A percentile compares a stretch with the other conserved stretches of the same genome.
These are phyloP conservation scores for Phaethon lepturus DNA, from an alignment of 2,113 vertebrate genomes.

Conservation along the genomic window DNA sequence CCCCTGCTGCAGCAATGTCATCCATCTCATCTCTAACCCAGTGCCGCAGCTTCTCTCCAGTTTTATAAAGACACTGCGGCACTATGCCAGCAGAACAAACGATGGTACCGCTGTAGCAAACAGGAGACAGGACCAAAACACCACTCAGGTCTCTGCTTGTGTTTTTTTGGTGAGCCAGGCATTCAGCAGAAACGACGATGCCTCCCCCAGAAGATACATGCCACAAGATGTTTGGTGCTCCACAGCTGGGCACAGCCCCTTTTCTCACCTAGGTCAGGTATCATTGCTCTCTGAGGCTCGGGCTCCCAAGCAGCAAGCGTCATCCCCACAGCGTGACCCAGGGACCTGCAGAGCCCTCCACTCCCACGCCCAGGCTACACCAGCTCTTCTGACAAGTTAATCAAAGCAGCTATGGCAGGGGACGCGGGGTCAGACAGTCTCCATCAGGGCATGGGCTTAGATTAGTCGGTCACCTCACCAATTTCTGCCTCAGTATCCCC, in stretches of 20 bases:
- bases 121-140: neutral
- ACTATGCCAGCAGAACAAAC: neutral
- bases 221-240: neutral
- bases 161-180: neutral
- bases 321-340: rapidly evolving
- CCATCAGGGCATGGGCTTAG: neutral
- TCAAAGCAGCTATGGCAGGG: neutral
- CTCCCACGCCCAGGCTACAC: neutral
- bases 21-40: neutral
- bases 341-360: neutral
- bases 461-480: neutral
- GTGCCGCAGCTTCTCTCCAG: neutral
- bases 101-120: neutral
- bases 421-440: neutral
- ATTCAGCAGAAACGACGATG: rapidly evolving
- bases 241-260: neutral
- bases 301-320: neutral
- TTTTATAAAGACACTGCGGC: neutral
- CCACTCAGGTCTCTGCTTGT: neutral
- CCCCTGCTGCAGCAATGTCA: neutral
- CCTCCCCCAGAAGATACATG: rapidly evolving
- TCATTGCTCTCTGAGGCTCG: neutral
- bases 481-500: constrained; percentile 20
- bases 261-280: neutral
- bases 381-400: neutral